These are phyloP conservation scores for Julus scanicus DNA, from an alignment of 2,888 invertebrate species.

Conservation along the genomic window DNA sequence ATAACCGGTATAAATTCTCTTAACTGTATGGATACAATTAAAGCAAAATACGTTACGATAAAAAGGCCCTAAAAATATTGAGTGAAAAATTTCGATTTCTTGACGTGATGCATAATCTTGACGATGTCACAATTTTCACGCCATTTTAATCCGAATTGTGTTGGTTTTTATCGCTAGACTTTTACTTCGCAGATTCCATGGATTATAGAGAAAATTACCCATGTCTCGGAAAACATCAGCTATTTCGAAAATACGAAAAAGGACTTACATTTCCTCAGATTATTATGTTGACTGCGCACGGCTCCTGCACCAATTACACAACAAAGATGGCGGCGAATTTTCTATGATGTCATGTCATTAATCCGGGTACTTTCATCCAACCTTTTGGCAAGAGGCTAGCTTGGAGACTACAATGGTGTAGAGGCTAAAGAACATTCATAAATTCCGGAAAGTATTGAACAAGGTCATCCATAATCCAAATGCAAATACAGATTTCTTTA, in stretches of 20 bases:
- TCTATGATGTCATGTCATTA: conserved; percentile 50
- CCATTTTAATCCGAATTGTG: conserved; percentile 31
- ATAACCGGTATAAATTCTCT: neutral
- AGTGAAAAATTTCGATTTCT: conserved; percentile 41
- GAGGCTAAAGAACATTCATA: neutral
- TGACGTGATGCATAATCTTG: conserved; percentile 44
- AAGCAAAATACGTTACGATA: neutral
- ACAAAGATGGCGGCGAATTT: conserved; percentile 50
- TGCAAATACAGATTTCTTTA: too few species aligned
- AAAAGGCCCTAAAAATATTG: neutral
- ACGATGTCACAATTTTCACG: conserved; percentile 40
- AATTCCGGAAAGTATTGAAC: too few species aligned
- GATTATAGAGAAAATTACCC: neutral
- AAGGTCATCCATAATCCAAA: too few species aligned
- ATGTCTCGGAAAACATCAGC: neutral
- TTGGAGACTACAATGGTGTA: neutral
- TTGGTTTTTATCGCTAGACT: neutral
- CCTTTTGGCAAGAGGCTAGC: neutral
- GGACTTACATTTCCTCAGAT: conserved; percentile 47
- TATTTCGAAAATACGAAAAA: conserved; percentile 32
- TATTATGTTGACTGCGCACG: conserved; percentile 48
- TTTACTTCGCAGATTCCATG: neutral
- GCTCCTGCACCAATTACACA: conserved; percentile 49
- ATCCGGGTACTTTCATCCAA: conserved; percentile 40
- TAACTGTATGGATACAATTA: neutral